A percentile compares a stretch with the other conserved stretches of the same genome.
Evolutionary conservation across 1,140 invertebrate species (phyloP).

Genomic region (Elysia chlorotica): DNA sequence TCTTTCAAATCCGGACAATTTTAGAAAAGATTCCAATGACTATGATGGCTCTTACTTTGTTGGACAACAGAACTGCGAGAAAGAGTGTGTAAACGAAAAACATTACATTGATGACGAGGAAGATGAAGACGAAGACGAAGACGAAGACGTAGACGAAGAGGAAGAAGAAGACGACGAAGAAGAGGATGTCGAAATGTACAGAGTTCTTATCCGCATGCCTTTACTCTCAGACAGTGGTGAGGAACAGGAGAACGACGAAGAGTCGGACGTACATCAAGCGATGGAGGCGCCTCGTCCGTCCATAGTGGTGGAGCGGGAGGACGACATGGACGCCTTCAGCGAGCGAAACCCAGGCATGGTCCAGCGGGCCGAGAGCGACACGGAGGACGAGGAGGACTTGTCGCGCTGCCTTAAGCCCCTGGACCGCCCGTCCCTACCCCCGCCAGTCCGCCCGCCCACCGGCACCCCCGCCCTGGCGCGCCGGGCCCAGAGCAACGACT

Average conservation of each 20-base stretch:
- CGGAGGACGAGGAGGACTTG: constrained; percentile 24
- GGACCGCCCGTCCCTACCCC: background rate
- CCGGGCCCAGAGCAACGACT: constrained; percentile 42
- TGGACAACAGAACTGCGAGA: no score
- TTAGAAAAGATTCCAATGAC: no score
- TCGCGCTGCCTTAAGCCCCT: background rate
- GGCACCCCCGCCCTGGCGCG: constrained; percentile 53
- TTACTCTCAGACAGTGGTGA: no score
- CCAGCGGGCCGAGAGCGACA: constrained; percentile 24
- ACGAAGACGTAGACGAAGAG: background rate
- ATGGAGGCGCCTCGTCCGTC: constrained; percentile 38
- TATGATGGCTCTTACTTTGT: no score
- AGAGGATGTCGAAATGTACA: constrained; percentile 70
- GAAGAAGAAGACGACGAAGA: constrained; percentile 23
- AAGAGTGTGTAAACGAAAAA: no score
- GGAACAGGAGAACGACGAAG: constrained; percentile 51
- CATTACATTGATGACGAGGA: no score
- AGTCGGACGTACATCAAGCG: constrained; percentile 23
- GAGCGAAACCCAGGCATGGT: constrained; percentile 24
- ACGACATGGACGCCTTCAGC: constrained; percentile 30
- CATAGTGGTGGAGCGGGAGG: constrained; percentile 37
- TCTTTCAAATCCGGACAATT: no score
- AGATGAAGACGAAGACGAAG: no score
- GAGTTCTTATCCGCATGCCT: constrained; percentile 87
- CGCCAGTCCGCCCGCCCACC: constrained; percentile 29